Evolutionary conservation across 2,888 invertebrate genomes (phyloP).

Genomic region (Plebejus argus): DNA sequence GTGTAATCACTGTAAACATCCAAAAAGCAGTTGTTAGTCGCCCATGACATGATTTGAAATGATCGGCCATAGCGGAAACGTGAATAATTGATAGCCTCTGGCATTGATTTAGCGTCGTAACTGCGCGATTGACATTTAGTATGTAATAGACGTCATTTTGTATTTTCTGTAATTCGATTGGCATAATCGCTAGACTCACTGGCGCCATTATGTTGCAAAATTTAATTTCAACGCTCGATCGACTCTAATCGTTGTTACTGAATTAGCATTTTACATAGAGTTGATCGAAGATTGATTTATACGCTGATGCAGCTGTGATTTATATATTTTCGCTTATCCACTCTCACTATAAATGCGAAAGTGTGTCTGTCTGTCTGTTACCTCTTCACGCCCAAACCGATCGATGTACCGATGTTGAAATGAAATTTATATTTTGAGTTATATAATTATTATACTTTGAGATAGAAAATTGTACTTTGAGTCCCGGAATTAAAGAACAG

Average conservation of each 20-base stretch:
- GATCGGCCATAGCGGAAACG: slow-evolving; percentile 23
- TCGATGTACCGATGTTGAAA: no score
- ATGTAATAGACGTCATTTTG: slow-evolving; percentile 19
- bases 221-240: slow-evolving; percentile 3
- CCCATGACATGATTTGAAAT: slow-evolving; percentile 13
- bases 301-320: background rate
- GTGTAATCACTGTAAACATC: background rate
- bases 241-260: background rate
- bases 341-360: no score
- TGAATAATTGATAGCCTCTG: slow-evolving; percentile 15
- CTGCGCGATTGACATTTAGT: slow-evolving; percentile 26
- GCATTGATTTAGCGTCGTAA: slow-evolving; percentile 27
- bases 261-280: background rate
- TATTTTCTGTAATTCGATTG: slow-evolving; percentile 28
- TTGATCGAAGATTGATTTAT: background rate
- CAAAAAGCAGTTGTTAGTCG: slow-evolving; percentile 27
- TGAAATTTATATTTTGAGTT: no score
- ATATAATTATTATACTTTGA: no score
- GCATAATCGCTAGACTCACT: slow-evolving; percentile 17
- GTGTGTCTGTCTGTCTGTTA: no score
- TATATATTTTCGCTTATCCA: background rate
- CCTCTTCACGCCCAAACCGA: no score
- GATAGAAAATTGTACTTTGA: no score
- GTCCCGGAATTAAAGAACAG: no score
- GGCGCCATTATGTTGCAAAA: slow-evolving; percentile 6